Evolutionary conservation across 2,113 vertebrate species (phyloP).

Genomic region (Podarcis cretensis): DNA sequence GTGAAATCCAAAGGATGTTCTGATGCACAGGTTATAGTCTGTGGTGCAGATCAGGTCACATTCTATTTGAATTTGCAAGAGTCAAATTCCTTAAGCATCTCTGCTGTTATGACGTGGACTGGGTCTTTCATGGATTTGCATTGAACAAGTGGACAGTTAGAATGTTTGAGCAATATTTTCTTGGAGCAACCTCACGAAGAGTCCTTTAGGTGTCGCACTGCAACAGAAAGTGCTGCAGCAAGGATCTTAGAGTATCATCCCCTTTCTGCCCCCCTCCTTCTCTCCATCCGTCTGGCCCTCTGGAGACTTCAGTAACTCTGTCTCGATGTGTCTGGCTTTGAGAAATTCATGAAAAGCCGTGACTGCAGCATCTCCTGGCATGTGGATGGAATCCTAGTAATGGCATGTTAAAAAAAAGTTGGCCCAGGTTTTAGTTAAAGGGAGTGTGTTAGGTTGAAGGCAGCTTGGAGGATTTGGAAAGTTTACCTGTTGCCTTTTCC

Average conservation of each 20-base stretch:
- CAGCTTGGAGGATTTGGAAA: background rate
- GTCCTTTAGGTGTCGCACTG: slow-evolving; percentile 60
- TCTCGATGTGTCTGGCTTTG: slow-evolving; percentile 14
- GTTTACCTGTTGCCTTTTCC: background rate
- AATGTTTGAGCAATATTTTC: rapidly evolving
- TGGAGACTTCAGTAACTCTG: slow-evolving; percentile 1
- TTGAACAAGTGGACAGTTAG: rapidly evolving
- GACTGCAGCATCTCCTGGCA: slow-evolving; percentile 9
- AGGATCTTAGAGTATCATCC: background rate
- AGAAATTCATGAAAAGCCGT: background rate
- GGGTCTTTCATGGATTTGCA: rapidly evolving
- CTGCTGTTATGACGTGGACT: too few species aligned
- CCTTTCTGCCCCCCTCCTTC: background rate
- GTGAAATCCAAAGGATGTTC: background rate
- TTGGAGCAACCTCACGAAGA: rapidly evolving
- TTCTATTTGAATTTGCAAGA: too few species aligned
- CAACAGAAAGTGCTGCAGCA: background rate
- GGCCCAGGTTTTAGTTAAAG: rapidly evolving
- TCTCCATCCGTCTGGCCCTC: background rate
- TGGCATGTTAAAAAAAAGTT: background rate
- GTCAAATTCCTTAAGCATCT: background rate
- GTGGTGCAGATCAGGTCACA: background rate
- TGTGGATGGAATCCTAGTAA: background rate
- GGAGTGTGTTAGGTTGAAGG: background rate
- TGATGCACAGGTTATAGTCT: background rate